Evolutionary conservation across 2,113 vertebrate species (phyloP), one percentile per base, ranked within the genome.

Genomic region (Halcyon senegalensis): DNA sequence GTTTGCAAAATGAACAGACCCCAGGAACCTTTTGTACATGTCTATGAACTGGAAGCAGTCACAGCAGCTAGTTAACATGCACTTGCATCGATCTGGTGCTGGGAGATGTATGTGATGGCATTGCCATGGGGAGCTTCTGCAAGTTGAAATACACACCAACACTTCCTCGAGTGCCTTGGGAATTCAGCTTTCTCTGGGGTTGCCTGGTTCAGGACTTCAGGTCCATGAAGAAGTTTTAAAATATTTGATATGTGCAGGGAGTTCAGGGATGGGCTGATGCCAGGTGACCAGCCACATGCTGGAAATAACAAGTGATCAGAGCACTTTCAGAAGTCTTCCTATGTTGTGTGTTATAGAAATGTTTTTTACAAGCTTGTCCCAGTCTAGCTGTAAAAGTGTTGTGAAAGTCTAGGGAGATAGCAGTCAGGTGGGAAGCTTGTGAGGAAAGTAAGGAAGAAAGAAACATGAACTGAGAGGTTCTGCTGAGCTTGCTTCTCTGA

Each of bases 11-110:
- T 3, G 56, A 58, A 20, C 55, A 67, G 59, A 77, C 9, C 25
- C 16, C 55, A 51, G 55, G 28, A 69, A 66, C 16, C 10, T 55
- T 46, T 55, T 44, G 10, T 46, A 16, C 11, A 5, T 3, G 10
- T 33, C 25, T 46, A 4, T 33, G 72, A 77, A 46, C 68, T 55
- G 80, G 58, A 50, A 1, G 0, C 16, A 58, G 59, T 37, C 39
- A 5, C 35, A 73, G 68, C 46, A 78, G n/a, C 68, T 50, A 62
- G 14, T 15, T 63, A 30, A 23, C 28, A 13, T 0, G 4, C 0
- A 2, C n/a, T 7, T 19, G 35, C 11, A 8, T 50, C 0, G 0
- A 10, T 48, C 33, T 67, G 25, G 33, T 60, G 39, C 14, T 27
- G 53, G 66, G 7, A 81, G 44, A 43, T 9, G 4, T 11, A 4